Evolutionary conservation across 2,113 vertebrate genomes (phyloP), one percentile per base, ranked within the genome.

Genomic region (Peucedramus taeniatus): DNA sequence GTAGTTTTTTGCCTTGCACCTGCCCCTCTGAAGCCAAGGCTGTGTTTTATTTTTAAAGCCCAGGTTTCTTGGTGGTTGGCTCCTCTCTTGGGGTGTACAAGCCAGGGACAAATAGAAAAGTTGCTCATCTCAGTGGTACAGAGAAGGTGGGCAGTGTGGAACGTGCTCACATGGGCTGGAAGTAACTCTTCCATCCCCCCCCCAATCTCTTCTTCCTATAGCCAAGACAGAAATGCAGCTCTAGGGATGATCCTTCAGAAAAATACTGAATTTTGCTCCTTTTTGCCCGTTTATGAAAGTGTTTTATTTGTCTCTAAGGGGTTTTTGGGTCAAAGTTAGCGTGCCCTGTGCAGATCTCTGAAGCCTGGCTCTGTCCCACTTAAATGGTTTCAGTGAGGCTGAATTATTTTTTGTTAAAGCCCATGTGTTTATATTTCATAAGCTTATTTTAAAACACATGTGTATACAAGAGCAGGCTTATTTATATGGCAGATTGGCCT

Each of bases 401-500:
- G 80, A 86, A 88, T 86, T 92, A 74, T 86, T 93, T 93, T 91
- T 92, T 92, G 37, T 83, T 44, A 64, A 81, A 86, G 56, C 22
- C 51, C 31, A 21, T 37, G 59, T 94, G 76, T 93, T 96, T 94
- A 75, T 28, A 44, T 93, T 96, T 92, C 78, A 77, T 85, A 86
- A 91, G 71, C 75, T 94, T 93, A 92, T 95, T 97, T 97, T 96
- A 90, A 96, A 94, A 86, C 9, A 11, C n/a, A 20, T 57, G 33
- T 65, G 60, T 88, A 57, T 86, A 70, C 72, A 88, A 94, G 68
- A 88, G 54, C 71, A 74, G 75, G 44, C 51, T 83, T 96, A 95
- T 93, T 94, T 95, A 80, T 88, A 77, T 66, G 79, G 87, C 82
- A 79, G 50, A 85, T 50, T 50, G 80, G 63, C 54, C 71, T 2